A percentile compares a stretch with the other conserved stretches of the same genome.
Evolutionary conservation across 1,140 invertebrate genomes (phyloP).

Genomic region (Melanaphis sacchari): DNA sequence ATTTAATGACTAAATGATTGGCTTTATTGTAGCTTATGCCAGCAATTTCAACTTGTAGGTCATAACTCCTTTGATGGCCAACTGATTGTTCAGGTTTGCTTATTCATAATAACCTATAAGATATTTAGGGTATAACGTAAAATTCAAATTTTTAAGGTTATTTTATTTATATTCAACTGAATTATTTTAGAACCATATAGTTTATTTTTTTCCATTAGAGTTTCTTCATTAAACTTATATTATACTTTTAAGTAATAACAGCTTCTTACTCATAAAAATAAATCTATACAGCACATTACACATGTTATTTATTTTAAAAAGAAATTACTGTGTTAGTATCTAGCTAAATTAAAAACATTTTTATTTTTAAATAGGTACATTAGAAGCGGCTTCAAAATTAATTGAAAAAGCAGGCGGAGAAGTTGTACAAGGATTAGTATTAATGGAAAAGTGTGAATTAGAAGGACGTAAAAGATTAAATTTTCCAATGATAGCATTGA

Average conservation of each 20-base stretch:
- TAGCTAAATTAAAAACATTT: neutral
- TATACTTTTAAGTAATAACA: too few species aligned
- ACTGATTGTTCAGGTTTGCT: too few species aligned
- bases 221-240: neutral
- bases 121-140: too few species aligned
- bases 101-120: too few species aligned
- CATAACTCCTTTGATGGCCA: too few species aligned
- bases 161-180: too few species aligned
- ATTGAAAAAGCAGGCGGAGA: slow-evolving; percentile 71
- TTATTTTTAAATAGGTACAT: slow-evolving; percentile 68
- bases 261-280: too few species aligned
- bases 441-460: slow-evolving; percentile 81
- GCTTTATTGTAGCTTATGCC: too few species aligned
- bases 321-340: neutral
- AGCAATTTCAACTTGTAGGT: too few species aligned
- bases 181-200: neutral
- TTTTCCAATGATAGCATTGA: slow-evolving; percentile 73
- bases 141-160: too few species aligned
- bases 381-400: slow-evolving; percentile 78
- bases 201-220: neutral
- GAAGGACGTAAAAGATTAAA: slow-evolving; percentile 75
- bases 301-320: neutral
- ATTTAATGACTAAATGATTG: too few species aligned
- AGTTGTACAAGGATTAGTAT: slow-evolving; percentile 77
- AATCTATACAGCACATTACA: neutral